Conservation (phyloP, 2,888 invertebrate genomes). For the Pycnomerus fuliginosus region DNA sequence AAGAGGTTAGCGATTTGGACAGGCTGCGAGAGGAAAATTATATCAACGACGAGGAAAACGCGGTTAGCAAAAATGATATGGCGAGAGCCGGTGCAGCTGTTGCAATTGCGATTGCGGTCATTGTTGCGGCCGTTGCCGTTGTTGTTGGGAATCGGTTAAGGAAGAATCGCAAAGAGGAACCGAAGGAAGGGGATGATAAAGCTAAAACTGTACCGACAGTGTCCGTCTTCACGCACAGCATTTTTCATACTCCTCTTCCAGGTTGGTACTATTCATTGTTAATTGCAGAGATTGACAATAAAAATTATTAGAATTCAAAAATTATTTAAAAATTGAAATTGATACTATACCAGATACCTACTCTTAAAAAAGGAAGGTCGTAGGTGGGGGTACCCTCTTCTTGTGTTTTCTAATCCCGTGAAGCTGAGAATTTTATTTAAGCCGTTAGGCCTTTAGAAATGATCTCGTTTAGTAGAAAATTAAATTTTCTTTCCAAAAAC, state of each 20-base stretch:
- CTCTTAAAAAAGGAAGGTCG: too few relatives aligned
- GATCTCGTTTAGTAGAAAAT: too few relatives aligned
- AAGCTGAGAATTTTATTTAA: too few relatives aligned
- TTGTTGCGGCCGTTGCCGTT: constrained; percentile 54
- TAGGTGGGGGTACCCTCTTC: too few relatives aligned
- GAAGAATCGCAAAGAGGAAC: constrained; percentile 49
- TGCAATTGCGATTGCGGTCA: constrained; percentile 57
- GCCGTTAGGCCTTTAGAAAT: too few relatives aligned
- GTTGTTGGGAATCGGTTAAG: constrained; percentile 55
- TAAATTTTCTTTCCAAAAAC: too few relatives aligned
- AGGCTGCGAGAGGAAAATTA: constrained; percentile 10
- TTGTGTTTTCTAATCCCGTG: too few relatives aligned
- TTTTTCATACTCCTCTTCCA: constrained; percentile 60
- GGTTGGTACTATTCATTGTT: too few relatives aligned
- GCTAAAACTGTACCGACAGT: constrained; percentile 55
- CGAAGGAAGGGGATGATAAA: constrained; percentile 55
- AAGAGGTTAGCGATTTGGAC: constrained; percentile 1
- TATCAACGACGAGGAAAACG: constrained; percentile 12
- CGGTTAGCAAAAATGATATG: constrained; percentile 21
- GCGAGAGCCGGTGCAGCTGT: constrained; percentile 54
- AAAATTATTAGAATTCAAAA: too few relatives aligned
- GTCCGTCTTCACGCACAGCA: constrained; percentile 56
- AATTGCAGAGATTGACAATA: too few relatives aligned
- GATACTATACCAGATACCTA: too few relatives aligned
- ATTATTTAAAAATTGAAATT: too few relatives aligned